Evolutionary conservation across 1,140 invertebrate species (phyloP).

Genomic region (Lepidostoma basale): DNA sequence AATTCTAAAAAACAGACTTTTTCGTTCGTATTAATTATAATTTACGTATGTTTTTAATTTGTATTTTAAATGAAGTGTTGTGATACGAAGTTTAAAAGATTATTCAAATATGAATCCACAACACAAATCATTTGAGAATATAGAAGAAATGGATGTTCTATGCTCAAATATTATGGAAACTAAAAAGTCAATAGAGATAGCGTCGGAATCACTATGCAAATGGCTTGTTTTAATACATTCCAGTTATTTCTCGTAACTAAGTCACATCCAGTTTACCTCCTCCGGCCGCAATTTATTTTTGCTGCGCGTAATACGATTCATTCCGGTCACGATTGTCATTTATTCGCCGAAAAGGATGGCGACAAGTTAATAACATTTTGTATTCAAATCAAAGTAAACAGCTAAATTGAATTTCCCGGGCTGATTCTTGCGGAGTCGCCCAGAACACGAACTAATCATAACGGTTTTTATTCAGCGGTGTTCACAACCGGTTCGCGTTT

Average conservation of each 20-base stretch:
- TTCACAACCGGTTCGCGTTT: too few species aligned
- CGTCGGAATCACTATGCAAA: not conserved
- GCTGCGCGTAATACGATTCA: not conserved
- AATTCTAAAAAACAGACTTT: too few species aligned
- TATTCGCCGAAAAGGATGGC: conserved; percentile 33
- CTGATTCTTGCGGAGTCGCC: conserved; percentile 22
- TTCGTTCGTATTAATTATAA: too few species aligned
- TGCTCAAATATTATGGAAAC: too few species aligned
- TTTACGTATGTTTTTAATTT: too few species aligned
- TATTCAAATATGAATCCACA: too few species aligned
- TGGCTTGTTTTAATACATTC: not conserved
- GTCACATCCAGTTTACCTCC: conserved; percentile 13
- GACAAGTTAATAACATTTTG: conserved; percentile 35
- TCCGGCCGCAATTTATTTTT: conserved; percentile 11
- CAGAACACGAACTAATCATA: conserved; percentile 24
- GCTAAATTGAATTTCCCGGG: conserved; percentile 32
- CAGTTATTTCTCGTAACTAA: not conserved
- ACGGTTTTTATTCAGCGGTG: too few species aligned
- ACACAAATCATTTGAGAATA: too few species aligned
- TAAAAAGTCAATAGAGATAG: too few species aligned
- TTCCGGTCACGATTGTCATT: conserved; percentile 35
- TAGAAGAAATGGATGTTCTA: too few species aligned
- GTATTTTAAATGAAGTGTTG: too few species aligned
- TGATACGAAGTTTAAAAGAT: too few species aligned
- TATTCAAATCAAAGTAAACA: conserved; percentile 44